Evolutionary conservation across 2,113 vertebrate genomes (phyloP), one percentile per base, ranked within the genome.

Genomic region (Geothlypis trichas): DNA sequence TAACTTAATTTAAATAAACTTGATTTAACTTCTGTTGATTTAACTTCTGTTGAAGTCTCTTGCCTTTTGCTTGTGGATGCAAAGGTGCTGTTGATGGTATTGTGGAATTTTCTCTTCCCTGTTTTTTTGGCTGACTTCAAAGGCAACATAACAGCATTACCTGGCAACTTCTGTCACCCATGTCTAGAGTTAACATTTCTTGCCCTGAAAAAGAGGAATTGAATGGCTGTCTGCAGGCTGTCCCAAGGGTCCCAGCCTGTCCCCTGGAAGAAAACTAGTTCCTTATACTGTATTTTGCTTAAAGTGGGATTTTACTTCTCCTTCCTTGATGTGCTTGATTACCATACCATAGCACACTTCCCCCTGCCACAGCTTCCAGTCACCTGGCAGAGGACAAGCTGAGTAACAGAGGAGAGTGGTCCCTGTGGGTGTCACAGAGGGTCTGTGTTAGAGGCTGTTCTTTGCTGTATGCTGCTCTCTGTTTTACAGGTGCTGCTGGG

Each of bases 61-160:
- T 61, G n/a, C 49, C 17, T 67, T 86, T 74, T 79, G 67, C 63
- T 69, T 84, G 49, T 90, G 79, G 46, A 84, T 88, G 35, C 55
- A 94, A 63, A 93, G 59, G 85, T 92, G 41, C 30, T 81, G 39
- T 21, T 95, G 55, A 77, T 18, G 83, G 20, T n/a, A 19, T 35
- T 86, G 44, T 9, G 7, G 39, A 84, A 88, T 86, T 88, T 93
- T 46, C 67, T 31, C 24, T 80, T 83, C 71, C 58, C 24, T 46
- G 10, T 26, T 76, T 62, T 90, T 93, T 54, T 90, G 33, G 19
- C 63, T 83, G 73, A 41, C 42, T 91, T 84, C 63, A 73, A 42
- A 77, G 54, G 35, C 44, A 8, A 1, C 13, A 10, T 74, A 76
- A 81, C 79, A 78, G 47, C 23, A 41, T 41, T 90, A 86, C 65